Base-by-base conservation (phyloP, 2,797 vertebrate genomes). In the Picus viridis region DNA sequence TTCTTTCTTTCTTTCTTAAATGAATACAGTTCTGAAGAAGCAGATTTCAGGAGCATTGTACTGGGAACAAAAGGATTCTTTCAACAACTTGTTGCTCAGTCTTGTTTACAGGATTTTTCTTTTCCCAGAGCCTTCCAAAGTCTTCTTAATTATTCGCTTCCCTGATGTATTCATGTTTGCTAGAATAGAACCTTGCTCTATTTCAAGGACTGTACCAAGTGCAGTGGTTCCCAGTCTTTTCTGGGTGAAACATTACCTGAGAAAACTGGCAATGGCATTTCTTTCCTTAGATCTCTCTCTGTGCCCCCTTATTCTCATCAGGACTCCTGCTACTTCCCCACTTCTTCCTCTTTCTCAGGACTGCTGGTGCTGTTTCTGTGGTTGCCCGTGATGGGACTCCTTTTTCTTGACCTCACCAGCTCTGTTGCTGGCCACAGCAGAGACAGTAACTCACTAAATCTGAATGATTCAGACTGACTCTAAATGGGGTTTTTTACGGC, bases 11-110 rank as follows among this genome's bases (percentile, higher is more conserved):
- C 70, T 73, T 72, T 73, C 82, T 86, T 91, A 96, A 91, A 63
- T 83, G 81, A 93, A 90, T 92, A 84, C 83, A 91, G 64, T 71
- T 97, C 95, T 90, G 74, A 92, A 91, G 88, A 86, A 93, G 93
- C 93, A 97, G 96, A 96, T 96, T 96, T 93, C 73, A 68, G 67
- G 62, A 90, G 92, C 59, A 90, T 93, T 92, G 83, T 94, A 69
- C 88, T 5, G 54, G 93, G 94, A 96, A 92, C 94, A 94, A 97
- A 96, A 92, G 94, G 77, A 94, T 95, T 92, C 84, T 95, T 92
- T 95, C 79, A 96, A 94, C 95, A 91, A 84, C 89, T 87, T 94
- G 80, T 92, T 95, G 89, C 73, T 92, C 79, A 74, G 1, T 78
- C 71, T 82, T 95, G 78, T 94, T 92, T 89, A 84, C 83, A 90